These are phyloP conservation scores for Nothoprocta perdicaria DNA, from an alignment of 2,113 vertebrate species.

Conservation along the genomic window DNA sequence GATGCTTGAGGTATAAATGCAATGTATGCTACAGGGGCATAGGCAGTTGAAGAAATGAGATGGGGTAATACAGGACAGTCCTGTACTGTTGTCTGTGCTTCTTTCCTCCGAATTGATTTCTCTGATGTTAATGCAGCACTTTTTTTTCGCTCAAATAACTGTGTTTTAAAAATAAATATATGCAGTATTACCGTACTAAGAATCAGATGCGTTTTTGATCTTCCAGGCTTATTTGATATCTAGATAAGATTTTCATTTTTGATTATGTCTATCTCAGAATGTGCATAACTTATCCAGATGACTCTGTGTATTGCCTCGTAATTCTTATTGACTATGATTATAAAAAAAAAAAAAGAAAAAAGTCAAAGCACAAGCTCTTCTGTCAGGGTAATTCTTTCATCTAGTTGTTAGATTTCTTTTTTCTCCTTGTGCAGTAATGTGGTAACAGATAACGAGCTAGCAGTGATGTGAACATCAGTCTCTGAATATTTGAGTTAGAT, in stretches of 20 bases:
- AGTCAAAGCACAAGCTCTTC: not conserved
- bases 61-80: not conserved
- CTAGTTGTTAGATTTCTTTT: not conserved
- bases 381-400: constrained; percentile 44
- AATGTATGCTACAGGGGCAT: not conserved
- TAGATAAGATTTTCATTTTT: not conserved
- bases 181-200: not conserved
- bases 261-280: not conserved
- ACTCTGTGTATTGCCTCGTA: not conserved
- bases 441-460: not conserved
- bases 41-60: not conserved
- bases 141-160: not conserved
- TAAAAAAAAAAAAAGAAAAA: not conserved
- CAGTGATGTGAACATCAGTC: not conserved
- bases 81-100: not conserved
- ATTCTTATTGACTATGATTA: not conserved
- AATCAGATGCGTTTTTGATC: not conserved
- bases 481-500: not conserved
- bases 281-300: not conserved
- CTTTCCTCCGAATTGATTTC: not conserved
- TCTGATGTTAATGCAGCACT: not conserved
- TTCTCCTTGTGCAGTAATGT: not conserved
- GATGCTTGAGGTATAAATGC: not conserved
- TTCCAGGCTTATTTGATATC: not conserved
- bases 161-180: not conserved